These are phyloP conservation scores for Sebastes cheni DNA, from an alignment of 2,797 vertebrate species.

Conservation along the genomic window DNA sequence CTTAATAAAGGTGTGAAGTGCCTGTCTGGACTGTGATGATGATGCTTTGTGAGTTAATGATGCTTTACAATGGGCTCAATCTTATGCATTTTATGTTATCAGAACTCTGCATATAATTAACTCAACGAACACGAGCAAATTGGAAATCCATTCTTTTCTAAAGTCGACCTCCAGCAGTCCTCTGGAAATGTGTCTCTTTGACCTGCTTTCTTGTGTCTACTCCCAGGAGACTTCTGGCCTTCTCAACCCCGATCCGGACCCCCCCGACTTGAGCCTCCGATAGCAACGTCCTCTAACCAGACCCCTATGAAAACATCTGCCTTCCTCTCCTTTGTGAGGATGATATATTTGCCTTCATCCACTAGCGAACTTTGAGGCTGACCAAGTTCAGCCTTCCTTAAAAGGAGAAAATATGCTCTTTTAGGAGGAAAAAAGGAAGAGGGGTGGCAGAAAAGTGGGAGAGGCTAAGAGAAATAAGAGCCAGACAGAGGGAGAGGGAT, in stretches of 20 bases:
- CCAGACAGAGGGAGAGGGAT: constrained; percentile 34
- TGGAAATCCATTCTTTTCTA: constrained; percentile 7
- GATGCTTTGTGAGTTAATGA: not conserved
- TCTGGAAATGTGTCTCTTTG: constrained; percentile 43
- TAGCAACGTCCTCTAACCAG: constrained; percentile 49
- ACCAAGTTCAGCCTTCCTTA: constrained; percentile 78
- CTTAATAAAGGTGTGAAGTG: not conserved
- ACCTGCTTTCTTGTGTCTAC: constrained; percentile 59
- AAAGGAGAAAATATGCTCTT: constrained; percentile 85
- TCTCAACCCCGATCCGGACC: constrained; percentile 34
- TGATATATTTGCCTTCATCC: constrained; percentile 70
- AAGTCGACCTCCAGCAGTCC: constrained; percentile 13
- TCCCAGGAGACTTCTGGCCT: constrained; percentile 54
- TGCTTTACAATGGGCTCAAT: not conserved
- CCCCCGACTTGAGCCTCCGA: constrained; percentile 38
- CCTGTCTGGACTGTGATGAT: not conserved
- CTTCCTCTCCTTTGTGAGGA: constrained; percentile 66
- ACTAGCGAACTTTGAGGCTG: constrained; percentile 64
- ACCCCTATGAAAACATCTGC: constrained; percentile 72
- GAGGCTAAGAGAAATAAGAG: constrained; percentile 51
- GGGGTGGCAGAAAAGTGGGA: constrained; percentile 67
- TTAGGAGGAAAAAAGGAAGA: constrained; percentile 62
- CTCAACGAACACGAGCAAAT: constrained; percentile 13
- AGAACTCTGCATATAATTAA: not conserved
- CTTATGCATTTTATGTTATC: not conserved